phyloP scores from a whole-genome alignment of 2,797 vertebrate species.

The Moxostoma hubbsi region DNA sequence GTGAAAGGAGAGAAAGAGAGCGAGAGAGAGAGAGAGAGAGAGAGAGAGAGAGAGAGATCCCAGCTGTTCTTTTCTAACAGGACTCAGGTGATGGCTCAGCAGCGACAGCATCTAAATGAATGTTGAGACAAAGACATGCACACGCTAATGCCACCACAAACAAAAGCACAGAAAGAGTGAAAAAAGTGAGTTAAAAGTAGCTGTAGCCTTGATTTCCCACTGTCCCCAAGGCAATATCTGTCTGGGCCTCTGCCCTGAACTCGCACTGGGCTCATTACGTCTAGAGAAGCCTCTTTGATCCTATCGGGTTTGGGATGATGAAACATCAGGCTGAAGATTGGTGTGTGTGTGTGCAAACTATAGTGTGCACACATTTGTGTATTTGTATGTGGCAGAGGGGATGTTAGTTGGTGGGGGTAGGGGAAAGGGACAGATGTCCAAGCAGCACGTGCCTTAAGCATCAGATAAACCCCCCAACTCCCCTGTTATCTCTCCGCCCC shows the following conservation, averaged over 20 bases:
- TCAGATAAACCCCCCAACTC: slow-evolving; percentile 47
- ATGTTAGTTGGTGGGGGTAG: slow-evolving; percentile 59
- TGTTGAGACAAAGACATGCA: slow-evolving; percentile 45
- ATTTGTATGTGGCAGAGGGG: slow-evolving; percentile 41
- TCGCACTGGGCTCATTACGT: slow-evolving; percentile 72
- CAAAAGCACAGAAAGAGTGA: slow-evolving; percentile 64
- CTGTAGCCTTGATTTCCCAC: slow-evolving; percentile 50
- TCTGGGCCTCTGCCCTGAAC: slow-evolving; percentile 63
- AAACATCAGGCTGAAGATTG: no score
- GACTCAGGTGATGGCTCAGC: slow-evolving; percentile 74
- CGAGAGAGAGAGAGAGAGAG: background rate
- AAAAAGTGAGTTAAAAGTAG: slow-evolving; percentile 31
- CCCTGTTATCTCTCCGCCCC: slow-evolving; percentile 43
- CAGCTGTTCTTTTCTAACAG: slow-evolving; percentile 75
- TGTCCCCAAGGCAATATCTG: slow-evolving; percentile 64
- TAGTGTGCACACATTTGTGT: no score
- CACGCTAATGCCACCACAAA: slow-evolving; percentile 48
- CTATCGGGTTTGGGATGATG: slow-evolving; percentile 73
- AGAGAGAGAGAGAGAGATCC: slow-evolving; percentile 18
- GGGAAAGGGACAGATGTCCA: slow-evolving; percentile 64
- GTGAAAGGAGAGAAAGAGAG: slow-evolving; percentile 7
- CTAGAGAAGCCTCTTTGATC: slow-evolving; percentile 76
- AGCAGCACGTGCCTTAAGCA: slow-evolving; percentile 59
- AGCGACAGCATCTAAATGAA: slow-evolving; percentile 65
- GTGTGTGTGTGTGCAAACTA: no score